Conservation (phyloP, 2,888 invertebrate genomes). For the Cheilosia variabilis region DNA sequence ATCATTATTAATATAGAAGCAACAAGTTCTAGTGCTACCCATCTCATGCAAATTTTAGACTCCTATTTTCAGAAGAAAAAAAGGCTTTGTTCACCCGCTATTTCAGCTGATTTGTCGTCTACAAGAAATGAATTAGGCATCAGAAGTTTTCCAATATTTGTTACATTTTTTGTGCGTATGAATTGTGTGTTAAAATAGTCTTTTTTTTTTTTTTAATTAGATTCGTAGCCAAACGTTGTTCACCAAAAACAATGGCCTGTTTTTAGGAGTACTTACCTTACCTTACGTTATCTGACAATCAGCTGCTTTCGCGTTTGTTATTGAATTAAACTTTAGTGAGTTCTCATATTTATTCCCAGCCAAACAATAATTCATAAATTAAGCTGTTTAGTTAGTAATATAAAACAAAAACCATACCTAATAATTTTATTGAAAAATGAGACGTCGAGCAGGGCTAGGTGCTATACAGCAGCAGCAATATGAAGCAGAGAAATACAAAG, state of each 20-base stretch:
- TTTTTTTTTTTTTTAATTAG: too few relatives aligned
- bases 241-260: neutral
- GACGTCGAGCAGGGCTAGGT: conserved; percentile 92
- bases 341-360: neutral
- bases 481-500: conserved; percentile 94
- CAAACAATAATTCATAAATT: too few relatives aligned
- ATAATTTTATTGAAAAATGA: conserved; percentile 85
- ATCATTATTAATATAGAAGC: neutral
- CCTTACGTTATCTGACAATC: conserved; percentile 1
- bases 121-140: too few relatives aligned
- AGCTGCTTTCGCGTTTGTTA: neutral
- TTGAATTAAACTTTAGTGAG: neutral
- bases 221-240: too few relatives aligned
- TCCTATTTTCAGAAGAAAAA: too few relatives aligned
- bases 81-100: too few relatives aligned
- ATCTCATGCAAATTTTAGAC: too few relatives aligned
- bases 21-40: neutral
- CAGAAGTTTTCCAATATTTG: too few relatives aligned
- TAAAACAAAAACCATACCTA: neutral
- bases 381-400: neutral
- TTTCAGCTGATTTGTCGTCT: too few relatives aligned
- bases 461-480: conserved; percentile 95
- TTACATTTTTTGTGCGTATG: too few relatives aligned
- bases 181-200: too few relatives aligned
- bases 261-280: neutral